Evolutionary conservation across 30 jellyfish, hydroid and myxozoan species (phyloP).

Genomic region (Chrysaora quinquecirrha): DNA sequence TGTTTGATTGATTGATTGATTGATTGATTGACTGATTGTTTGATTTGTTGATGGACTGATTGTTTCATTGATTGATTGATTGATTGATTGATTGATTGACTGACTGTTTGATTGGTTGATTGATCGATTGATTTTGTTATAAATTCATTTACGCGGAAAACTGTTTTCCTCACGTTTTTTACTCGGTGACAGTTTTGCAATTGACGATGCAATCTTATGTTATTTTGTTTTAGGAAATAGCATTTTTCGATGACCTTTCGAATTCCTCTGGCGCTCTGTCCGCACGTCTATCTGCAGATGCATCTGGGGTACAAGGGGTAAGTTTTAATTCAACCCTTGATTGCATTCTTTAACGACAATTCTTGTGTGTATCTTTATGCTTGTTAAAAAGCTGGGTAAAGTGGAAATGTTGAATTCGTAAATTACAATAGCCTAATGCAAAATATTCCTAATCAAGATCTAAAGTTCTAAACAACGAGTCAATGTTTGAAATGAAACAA

Average conservation of each 20-base stretch:
- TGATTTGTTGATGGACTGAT: too few relatives aligned
- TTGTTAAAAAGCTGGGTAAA: not conserved
- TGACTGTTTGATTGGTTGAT: too few relatives aligned
- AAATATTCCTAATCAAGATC: not conserved
- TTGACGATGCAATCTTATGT: too few relatives aligned
- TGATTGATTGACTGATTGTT: too few relatives aligned
- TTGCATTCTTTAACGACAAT: not conserved
- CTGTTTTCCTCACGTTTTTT: too few relatives aligned
- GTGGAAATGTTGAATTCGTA: not conserved
- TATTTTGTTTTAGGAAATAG: conserved; percentile 62
- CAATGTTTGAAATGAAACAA: too few relatives aligned
- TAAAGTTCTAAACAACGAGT: not conserved
- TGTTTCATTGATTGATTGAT: too few relatives aligned
- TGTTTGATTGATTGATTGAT: too few relatives aligned
- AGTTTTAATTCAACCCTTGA: not conserved
- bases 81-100: too few relatives aligned
- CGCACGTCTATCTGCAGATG: conserved; percentile 91
- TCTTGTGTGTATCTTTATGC: not conserved
- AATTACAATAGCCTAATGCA: not conserved
- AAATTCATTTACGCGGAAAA: too few relatives aligned
- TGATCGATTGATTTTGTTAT: too few relatives aligned
- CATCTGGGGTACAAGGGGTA: conserved; percentile 93
- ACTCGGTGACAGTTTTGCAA: too few relatives aligned
- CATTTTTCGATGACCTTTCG: conserved; percentile 76
- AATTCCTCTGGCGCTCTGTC: conserved; percentile 85